phyloP scores from a whole-genome alignment of 2,113 vertebrate genomes.

The Silurus glanis region DNA sequence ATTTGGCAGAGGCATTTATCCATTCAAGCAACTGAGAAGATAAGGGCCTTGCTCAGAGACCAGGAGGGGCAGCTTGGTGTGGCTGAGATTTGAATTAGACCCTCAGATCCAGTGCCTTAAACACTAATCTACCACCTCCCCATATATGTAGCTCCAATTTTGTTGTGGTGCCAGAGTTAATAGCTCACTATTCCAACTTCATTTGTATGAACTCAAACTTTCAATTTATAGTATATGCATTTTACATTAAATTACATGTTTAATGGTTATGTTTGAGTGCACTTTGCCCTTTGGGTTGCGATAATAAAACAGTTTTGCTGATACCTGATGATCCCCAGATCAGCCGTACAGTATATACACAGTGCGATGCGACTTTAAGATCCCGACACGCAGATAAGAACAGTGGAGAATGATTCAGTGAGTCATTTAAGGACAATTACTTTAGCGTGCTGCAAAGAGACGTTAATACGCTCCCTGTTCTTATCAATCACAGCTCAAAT shows the following conservation, averaged over 20 bases:
- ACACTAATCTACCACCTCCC: too few relatives aligned
- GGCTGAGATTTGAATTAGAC: too few relatives aligned
- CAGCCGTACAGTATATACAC: background rate
- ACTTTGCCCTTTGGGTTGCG: background rate
- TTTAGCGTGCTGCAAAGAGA: background rate
- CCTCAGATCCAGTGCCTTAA: too few relatives aligned
- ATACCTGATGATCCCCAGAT: background rate
- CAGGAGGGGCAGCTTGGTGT: too few relatives aligned
- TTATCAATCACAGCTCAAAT: slow-evolving; percentile 5
- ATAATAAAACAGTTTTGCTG: background rate
- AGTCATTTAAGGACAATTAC: slow-evolving; percentile 25
- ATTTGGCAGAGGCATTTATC: too few relatives aligned
- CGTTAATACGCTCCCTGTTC: background rate
- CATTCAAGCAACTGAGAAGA: too few relatives aligned
- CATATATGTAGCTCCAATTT: background rate
- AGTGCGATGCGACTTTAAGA: background rate
- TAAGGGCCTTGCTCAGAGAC: too few relatives aligned
- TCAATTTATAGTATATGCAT: background rate
- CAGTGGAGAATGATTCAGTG: background rate
- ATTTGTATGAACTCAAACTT: background rate
- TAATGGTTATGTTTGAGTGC: too few relatives aligned
- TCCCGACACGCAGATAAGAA: background rate
- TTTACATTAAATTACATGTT: background rate
- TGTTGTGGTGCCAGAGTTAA: too few relatives aligned
- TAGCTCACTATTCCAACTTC: background rate